Evolutionary conservation across 1,140 invertebrate species (phyloP), one percentile per base, ranked within the genome.

Genomic region (Lepidurus packardi): DNA sequence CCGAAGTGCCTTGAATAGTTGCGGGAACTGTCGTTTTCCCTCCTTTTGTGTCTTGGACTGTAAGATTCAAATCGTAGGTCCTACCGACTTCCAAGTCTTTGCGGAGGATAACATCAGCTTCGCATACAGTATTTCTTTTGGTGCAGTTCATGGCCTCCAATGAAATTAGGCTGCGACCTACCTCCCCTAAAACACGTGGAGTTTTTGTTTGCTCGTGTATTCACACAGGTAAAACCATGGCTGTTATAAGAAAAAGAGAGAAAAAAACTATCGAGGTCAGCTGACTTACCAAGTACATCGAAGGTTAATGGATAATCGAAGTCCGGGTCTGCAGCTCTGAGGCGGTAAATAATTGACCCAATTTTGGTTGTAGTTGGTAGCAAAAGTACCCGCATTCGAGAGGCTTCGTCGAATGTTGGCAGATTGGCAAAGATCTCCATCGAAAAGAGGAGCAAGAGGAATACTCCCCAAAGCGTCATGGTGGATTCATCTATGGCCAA

Each of bases 231-330:
- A 44, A 77, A 78, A 13, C 34, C 76, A 77, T 78, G 10, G 47
- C 24, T 11, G 45, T 73, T 78, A 11, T 78, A 79, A 78, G 21
- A 79, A 78, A 76, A 43, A 74, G 42, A 25, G 7, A 78, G 4
- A 21, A 75, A 21, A 75, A 21, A 77, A 78, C 6, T 9, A 79
- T 80, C 76, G 9, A 65, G 47, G 79, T 79, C 73, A 45, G 8
- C 11, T 42, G 43, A n/a, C 80, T 87, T 88, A 90, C 91, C 91
- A 79, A 91, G 88, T 78, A 94, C 88, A 81, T 92, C 91, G 85
- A 95, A 95, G 79, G 90, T 87, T 80, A 95, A 86, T 78, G 93
- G 93, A 86, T 93, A 94, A 84, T 95, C 92, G 82, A 92, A 92
- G 84, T 94, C 92, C 65, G 93, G 90, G 85, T 95, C 93, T 80